phyloP scores from a whole-genome alignment of 1,140 invertebrate species.

The Brachystomella parvula region DNA sequence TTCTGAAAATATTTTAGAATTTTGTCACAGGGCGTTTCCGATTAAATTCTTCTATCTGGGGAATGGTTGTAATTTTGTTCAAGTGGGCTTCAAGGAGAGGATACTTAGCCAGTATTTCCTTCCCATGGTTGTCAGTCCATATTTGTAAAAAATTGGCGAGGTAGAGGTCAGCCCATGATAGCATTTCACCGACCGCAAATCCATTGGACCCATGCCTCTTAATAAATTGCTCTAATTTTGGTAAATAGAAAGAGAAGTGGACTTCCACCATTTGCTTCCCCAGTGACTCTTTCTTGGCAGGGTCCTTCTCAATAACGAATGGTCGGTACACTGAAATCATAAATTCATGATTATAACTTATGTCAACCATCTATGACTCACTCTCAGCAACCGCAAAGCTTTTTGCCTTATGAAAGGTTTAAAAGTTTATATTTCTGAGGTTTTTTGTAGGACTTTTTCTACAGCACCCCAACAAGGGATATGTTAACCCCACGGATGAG shows the following conservation, averaged over 20 bases:
- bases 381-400: no score
- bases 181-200: slow-evolving; percentile 6
- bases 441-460: no score
- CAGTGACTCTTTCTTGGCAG: not conserved
- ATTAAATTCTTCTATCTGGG: slow-evolving; percentile 12
- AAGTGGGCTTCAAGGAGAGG: slow-evolving; percentile 12
- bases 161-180: slow-evolving; percentile 22
- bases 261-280: not conserved
- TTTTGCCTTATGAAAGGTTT: no score
- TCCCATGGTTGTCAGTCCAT: not conserved
- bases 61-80: slow-evolving; percentile 4
- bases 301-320: not conserved
- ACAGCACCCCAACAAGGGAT: no score
- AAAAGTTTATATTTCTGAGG: no score
- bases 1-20: no score
- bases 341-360: not conserved
- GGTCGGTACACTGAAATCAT: not conserved
- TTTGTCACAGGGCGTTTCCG: not conserved
- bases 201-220: not conserved
- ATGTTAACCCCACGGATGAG: no score
- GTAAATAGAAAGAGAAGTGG: slow-evolving; percentile 11
- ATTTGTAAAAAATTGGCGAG: slow-evolving; percentile 17
- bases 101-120: not conserved
- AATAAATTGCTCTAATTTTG: slow-evolving; percentile 7
- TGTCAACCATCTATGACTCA: not conserved